Evolutionary conservation across 2,113 vertebrate genomes (phyloP).

Genomic region (Ellobius talpinus): DNA sequence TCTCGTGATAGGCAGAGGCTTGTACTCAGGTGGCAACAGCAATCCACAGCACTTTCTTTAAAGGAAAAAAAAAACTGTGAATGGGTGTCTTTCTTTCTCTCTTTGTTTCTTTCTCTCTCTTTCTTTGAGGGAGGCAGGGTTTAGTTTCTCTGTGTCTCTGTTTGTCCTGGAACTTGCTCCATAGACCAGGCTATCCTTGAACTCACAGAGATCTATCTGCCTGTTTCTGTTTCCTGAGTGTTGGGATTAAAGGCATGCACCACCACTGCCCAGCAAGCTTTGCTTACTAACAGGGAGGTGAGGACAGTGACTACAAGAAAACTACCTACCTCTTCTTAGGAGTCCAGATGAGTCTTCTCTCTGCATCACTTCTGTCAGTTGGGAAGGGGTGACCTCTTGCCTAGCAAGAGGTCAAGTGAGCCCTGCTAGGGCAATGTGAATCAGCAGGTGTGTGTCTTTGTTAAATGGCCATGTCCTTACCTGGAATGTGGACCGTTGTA

Average conservation of each 20-base stretch:
- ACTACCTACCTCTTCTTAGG: not conserved
- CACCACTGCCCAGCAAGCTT: not conserved
- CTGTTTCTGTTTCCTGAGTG: not conserved
- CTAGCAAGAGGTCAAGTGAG: not conserved
- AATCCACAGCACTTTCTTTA: not conserved
- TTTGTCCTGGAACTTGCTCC: not conserved
- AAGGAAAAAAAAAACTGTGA: not conserved
- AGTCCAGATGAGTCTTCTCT: not conserved
- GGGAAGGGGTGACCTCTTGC: not conserved
- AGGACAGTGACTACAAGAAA: not conserved
- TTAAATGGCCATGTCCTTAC: not conserved
- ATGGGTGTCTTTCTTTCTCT: not conserved
- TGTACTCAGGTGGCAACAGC: conserved; percentile 6
- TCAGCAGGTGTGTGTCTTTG: not conserved
- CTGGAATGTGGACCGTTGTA: not conserved
- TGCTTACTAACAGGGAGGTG: not conserved
- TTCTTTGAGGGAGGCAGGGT: not conserved
- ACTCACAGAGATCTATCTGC: not conserved
- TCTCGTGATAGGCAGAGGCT: not conserved
- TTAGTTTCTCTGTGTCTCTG: not conserved
- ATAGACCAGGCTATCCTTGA: not conserved
- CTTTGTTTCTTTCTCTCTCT: not conserved
- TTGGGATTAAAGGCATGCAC: not conserved
- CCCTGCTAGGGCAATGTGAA: not conserved
- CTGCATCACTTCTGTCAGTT: not conserved